Conservation (phyloP, 2,797 vertebrate genomes). For the Picus viridis region DNA sequence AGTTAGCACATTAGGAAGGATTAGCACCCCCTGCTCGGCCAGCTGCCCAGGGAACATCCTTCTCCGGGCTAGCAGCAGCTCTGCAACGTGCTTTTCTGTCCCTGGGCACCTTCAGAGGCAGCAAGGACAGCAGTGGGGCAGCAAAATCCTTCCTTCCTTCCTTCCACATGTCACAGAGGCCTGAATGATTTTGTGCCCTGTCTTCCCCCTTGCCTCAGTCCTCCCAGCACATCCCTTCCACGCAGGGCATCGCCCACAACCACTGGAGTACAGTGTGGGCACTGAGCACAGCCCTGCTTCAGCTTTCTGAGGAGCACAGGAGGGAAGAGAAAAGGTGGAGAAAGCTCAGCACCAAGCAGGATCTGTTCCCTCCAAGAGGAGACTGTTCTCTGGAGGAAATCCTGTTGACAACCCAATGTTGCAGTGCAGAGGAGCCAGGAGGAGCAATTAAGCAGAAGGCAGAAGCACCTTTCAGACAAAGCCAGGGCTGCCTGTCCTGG, state of each 20-base stretch:
- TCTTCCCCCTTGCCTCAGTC: not conserved
- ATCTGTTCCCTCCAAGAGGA: not conserved
- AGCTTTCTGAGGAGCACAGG: not conserved
- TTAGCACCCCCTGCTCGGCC: constrained; percentile 8
- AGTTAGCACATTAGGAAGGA: constrained; percentile 22
- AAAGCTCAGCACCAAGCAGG: not conserved
- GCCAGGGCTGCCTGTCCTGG: not conserved
- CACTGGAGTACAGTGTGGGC: rapidly evolving
- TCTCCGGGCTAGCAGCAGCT: not conserved
- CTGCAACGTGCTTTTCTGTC: not conserved
- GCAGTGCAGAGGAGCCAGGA: not conserved
- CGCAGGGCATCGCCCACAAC: not conserved
- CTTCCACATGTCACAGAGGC: not conserved
- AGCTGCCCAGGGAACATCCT: not conserved
- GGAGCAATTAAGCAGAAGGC: not conserved
- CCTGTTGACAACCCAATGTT: not conserved
- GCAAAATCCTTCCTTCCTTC: not conserved
- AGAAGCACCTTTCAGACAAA: not conserved
- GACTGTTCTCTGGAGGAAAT: not conserved
- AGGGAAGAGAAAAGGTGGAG: not conserved
- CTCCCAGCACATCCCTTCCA: not conserved
- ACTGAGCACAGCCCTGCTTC: not conserved
- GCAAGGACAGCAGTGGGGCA: not conserved
- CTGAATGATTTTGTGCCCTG: not conserved
- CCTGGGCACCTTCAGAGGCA: rapidly evolving